Percentiles rank a stretch among this genome's conserved stretches.
Conservation (phyloP, 1,140 invertebrate species). For the Delia radicum region DNA sequence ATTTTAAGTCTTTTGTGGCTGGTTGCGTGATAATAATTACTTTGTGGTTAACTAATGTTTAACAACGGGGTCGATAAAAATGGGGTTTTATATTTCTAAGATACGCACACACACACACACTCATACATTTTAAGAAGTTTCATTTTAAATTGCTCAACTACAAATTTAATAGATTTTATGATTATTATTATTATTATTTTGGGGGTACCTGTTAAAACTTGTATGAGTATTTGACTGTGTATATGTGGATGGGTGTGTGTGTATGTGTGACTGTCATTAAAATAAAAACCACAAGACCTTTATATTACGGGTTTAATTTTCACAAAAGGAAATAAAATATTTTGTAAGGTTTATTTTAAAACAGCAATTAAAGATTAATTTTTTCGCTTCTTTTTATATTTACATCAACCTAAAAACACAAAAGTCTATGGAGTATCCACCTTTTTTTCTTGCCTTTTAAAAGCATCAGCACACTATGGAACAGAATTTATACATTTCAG, state of each 20-base stretch:
- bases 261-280: background rate
- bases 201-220: slow-evolving; percentile 4
- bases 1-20: slow-evolving; percentile 13
- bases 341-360: background rate
- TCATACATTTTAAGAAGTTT: background rate
- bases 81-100: background rate
- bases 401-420: background rate
- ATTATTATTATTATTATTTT: background rate
- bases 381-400: background rate
- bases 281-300: slow-evolving; percentile 2
- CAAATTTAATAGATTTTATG: slow-evolving; percentile 22
- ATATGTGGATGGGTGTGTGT: background rate
- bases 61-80: background rate
- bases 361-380: slow-evolving; percentile 13
- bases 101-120: too few species aligned
- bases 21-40: slow-evolving; percentile 12
- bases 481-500: too few species aligned
- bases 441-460: background rate
- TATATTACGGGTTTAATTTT: slow-evolving; percentile 1
- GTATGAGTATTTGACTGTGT: background rate
- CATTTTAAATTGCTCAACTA: slow-evolving; percentile 7
- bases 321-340: background rate
- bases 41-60: slow-evolving; percentile 9
- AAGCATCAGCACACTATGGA: too few species aligned
- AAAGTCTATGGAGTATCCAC: background rate